Percentiles rank a stretch among this genome's conserved stretches.
These are phyloP conservation scores for Anagyrus pseudococci DNA, from an alignment of 2,888 invertebrate genomes.

Conservation along the genomic window DNA sequence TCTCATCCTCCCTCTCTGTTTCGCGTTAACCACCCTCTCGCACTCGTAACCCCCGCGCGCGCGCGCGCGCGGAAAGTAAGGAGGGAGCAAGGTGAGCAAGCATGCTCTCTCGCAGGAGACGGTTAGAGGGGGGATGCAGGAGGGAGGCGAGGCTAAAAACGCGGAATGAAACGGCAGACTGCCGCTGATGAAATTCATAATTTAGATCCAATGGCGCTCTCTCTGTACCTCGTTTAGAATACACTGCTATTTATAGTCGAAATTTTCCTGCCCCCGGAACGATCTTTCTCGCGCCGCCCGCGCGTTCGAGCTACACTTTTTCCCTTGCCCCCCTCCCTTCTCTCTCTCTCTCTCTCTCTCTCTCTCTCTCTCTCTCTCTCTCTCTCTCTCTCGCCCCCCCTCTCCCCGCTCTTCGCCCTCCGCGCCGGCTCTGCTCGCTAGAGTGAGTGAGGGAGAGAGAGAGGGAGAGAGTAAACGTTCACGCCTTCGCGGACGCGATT, in stretches of 20 bases:
- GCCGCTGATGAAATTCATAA: conserved; percentile 62
- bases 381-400: conserved; percentile 5
- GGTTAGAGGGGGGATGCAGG: conserved; percentile 18
- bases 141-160: conserved; percentile 41
- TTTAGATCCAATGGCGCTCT: conserved; percentile 62
- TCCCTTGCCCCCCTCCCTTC: conserved; percentile 35
- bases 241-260: conserved; percentile 63
- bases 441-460: neutral
- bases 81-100: neutral
- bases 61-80: neutral
- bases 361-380: conserved; percentile 9
- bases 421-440: neutral
- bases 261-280: conserved; percentile 57
- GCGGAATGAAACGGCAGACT: conserved; percentile 48
- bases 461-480: neutral
- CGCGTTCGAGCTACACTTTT: neutral
- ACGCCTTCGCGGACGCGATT: neutral
- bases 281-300: conserved; percentile 37
- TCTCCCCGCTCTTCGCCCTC: conserved; percentile 7
- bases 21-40: conserved; percentile 5
- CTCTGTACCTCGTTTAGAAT: conserved; percentile 61
- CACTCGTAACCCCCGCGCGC: neutral
- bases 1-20: conserved; percentile 31
- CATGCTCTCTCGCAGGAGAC: neutral
- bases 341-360: conserved; percentile 27